Evolutionary conservation across 2,113 vertebrate species (phyloP).

Genomic region (Sinocyclocheilus grahami): DNA sequence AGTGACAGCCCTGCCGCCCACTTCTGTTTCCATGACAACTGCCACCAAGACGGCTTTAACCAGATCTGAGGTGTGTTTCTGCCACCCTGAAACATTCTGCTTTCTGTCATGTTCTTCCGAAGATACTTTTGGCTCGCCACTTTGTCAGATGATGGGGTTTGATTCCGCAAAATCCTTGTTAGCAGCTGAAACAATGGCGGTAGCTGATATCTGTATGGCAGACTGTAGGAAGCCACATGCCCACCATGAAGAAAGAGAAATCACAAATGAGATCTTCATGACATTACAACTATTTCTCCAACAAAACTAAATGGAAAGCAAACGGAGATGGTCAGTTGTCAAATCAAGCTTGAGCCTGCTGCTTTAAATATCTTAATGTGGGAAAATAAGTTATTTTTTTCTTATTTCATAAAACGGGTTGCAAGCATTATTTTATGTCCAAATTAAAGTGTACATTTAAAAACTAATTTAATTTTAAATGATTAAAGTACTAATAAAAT

Average conservation of each 20-base stretch:
- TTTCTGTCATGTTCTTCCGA: conserved; percentile 40
- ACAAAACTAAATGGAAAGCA: not conserved
- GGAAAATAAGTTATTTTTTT: too few species aligned
- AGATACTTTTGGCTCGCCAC: not conserved
- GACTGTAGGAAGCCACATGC: not conserved
- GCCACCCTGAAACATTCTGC: conserved; percentile 49
- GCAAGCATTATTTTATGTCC: too few species aligned
- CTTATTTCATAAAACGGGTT: too few species aligned
- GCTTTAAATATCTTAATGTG: not conserved
- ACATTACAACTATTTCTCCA: not conserved
- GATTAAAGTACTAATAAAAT: too few species aligned
- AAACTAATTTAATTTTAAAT: too few species aligned
- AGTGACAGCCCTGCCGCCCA: conserved; percentile 50
- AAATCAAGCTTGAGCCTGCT: not conserved
- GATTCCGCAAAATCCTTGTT: not conserved
- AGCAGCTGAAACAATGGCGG: not conserved
- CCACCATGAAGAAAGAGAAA: not conserved
- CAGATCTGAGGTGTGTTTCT: conserved; percentile 43
- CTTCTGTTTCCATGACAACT: conserved; percentile 73
- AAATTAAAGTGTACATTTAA: too few species aligned
- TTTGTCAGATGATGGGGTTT: conserved; percentile 1
- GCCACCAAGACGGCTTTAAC: conserved; percentile 53
- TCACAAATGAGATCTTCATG: not conserved
- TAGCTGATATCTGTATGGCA: not conserved
- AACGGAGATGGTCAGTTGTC: not conserved